Conservation (phyloP, 2,888 invertebrate genomes). For the Melolontha melolontha region DNA sequence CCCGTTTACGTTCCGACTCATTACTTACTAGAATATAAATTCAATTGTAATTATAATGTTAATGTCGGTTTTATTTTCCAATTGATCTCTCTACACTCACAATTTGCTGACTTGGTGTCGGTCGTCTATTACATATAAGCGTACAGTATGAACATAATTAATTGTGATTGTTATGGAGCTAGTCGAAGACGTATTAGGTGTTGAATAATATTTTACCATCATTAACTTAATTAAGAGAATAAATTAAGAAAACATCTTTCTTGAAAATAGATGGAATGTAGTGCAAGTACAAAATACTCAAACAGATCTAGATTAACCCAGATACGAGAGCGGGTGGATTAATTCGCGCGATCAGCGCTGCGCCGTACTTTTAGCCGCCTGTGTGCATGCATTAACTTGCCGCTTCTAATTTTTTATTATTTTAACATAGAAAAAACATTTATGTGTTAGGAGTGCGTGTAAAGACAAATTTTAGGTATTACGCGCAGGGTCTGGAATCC, state of each 20-base stretch:
- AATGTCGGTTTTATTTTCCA: slow-evolving; percentile 36
- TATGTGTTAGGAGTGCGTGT: no score
- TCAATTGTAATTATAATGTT: slow-evolving; percentile 39
- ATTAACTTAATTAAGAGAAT: not conserved
- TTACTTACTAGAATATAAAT: slow-evolving; percentile 31
- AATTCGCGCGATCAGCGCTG: no score
- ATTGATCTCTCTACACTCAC: slow-evolving; percentile 33
- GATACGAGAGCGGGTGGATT: no score
- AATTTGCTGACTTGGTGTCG: slow-evolving; percentile 19
- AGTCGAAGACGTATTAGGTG: slow-evolving; percentile 7
- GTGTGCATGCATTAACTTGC: no score
- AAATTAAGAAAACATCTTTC: no score
- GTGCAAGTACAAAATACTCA: not conserved
- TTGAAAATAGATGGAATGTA: not conserved
- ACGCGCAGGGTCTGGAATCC: no score
- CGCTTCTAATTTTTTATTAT: no score
- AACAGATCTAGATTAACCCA: no score
- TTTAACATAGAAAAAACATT: no score
- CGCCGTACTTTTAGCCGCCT: no score
- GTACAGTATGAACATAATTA: slow-evolving; percentile 10
- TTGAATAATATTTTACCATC: not conserved
- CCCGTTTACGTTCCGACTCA: slow-evolving; percentile 20
- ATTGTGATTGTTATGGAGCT: slow-evolving; percentile 19
- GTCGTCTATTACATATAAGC: not conserved
- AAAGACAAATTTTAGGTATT: no score